phyloP scores from a whole-genome alignment of 2,888 invertebrate genomes.

The Euspilapteryx auroguttella region DNA sequence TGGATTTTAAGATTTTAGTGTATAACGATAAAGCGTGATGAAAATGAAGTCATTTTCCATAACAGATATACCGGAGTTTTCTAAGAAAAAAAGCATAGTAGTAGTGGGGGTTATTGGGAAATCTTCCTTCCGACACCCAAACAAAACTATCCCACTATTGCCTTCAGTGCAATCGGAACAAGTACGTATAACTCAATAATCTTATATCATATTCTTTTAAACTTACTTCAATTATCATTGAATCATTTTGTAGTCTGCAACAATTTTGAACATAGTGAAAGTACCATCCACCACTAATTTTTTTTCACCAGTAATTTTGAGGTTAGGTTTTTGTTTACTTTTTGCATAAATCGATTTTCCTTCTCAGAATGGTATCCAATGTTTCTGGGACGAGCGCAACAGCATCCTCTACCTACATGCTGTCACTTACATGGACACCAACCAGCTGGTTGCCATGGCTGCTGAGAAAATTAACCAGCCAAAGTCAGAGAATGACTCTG shows the following conservation, averaged over 20 bases:
- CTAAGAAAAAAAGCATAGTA: constrained; percentile 61
- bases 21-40: no score
- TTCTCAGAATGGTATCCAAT: constrained; percentile 57
- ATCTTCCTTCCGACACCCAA: constrained; percentile 65
- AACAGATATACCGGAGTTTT: constrained; percentile 43
- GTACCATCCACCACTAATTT: no score
- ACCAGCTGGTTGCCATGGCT: constrained; percentile 25
- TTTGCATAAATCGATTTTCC: no score
- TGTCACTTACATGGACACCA: constrained; percentile 42
- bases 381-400: constrained; percentile 58
- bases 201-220: not conserved
- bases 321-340: no score
- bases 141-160: constrained; percentile 65
- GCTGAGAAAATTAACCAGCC: constrained; percentile 26
- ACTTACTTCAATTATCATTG: not conserved
- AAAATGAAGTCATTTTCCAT: constrained; percentile 37
- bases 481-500: constrained; percentile 35
- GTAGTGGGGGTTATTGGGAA: constrained; percentile 75
- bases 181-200: no score
- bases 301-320: no score
- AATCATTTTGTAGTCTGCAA: no score
- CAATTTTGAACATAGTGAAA: no score
- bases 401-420: constrained; percentile 57
- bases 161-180: constrained; percentile 41
- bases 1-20: no score